A percentile compares a stretch with the other conserved stretches of the same genome.
Evolutionary conservation across 2,888 invertebrate species (phyloP).

Genomic region (Poecilobothrus nobilitatus): DNA sequence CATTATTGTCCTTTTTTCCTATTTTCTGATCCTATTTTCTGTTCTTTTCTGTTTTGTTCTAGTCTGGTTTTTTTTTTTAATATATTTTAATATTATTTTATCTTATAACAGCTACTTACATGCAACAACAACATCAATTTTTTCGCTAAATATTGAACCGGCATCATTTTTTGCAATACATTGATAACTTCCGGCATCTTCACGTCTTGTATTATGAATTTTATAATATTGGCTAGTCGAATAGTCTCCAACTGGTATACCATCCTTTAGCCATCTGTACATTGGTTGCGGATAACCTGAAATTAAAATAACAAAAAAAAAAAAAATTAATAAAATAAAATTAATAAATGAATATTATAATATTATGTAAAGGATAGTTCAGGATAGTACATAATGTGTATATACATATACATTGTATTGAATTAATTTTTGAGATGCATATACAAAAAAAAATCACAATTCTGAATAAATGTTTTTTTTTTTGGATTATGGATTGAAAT

Average conservation of each 20-base stretch:
- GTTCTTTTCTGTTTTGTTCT: no score
- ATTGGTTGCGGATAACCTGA: conserved; percentile 84
- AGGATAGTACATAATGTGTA: not conserved
- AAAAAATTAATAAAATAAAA: not conserved
- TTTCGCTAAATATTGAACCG: conserved; percentile 87
- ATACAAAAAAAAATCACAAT: no score
- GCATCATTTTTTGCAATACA: conserved; percentile 87
- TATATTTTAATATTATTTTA: no score
- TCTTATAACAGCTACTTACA: conserved; percentile 58
- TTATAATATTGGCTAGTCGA: conserved; percentile 75
- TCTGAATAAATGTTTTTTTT: no score
- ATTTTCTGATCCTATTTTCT: no score
- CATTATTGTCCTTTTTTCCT: no score
- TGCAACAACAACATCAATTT: conserved; percentile 80
- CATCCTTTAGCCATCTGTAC: conserved; percentile 88
- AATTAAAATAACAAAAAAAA: conserved; percentile 32
- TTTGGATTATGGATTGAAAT: no score
- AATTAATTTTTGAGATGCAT: no score
- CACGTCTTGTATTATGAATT: conserved; percentile 68
- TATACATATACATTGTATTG: no score
- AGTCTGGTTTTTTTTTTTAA: no score
- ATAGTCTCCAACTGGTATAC: conserved; percentile 66
- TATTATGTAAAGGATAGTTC: not conserved
- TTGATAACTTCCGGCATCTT: conserved; percentile 84
- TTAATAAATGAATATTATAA: not conserved